A percentile compares a stretch with the other conserved stretches of the same genome.
phyloP scores from a whole-genome alignment of 2,888 invertebrate species.

The Callyntrura sp. region DNA sequence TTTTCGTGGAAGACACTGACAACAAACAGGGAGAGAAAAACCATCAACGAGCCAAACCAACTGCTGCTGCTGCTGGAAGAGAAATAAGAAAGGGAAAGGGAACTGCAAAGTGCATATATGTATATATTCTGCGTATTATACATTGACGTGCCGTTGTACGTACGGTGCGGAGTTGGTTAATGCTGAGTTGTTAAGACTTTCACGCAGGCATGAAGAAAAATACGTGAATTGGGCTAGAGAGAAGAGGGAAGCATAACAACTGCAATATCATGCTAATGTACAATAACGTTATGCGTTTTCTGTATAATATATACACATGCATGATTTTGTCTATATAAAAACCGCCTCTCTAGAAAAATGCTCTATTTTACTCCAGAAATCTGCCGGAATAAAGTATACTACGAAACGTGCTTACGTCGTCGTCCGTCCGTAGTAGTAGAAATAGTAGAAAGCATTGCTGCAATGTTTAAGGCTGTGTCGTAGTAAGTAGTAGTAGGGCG shows the following conservation, averaged over 20 bases:
- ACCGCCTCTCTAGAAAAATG: not conserved
- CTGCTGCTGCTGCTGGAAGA: constrained; percentile 11
- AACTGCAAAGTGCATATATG: not conserved
- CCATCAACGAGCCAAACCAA: constrained; percentile 20
- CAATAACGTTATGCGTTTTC: not conserved
- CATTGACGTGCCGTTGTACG: not conserved
- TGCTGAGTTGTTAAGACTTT: not conserved
- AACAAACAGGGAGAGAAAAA: constrained; percentile 13
- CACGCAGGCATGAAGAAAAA: constrained; percentile 23
- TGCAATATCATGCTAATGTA: constrained; percentile 6
- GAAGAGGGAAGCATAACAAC: constrained; percentile 13
- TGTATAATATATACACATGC: not conserved
- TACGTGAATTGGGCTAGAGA: not conserved
- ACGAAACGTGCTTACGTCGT: not conserved
- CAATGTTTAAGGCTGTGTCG: not conserved
- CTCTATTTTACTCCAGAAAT: constrained; percentile 32
- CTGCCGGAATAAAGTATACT: not conserved
- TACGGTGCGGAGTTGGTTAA: not conserved
- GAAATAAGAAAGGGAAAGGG: constrained; percentile 4
- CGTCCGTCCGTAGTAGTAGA: too few relatives aligned
- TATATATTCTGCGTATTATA: constrained; percentile 28
- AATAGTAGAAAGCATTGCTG: not conserved
- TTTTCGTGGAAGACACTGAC: not conserved
- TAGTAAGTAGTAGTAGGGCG: constrained; percentile 3
- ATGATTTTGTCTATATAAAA: not conserved